Percentiles rank a stretch among this genome's conserved stretches.
phyloP scores from a whole-genome alignment of 2,113 vertebrate species.

The Serinus canaria region DNA sequence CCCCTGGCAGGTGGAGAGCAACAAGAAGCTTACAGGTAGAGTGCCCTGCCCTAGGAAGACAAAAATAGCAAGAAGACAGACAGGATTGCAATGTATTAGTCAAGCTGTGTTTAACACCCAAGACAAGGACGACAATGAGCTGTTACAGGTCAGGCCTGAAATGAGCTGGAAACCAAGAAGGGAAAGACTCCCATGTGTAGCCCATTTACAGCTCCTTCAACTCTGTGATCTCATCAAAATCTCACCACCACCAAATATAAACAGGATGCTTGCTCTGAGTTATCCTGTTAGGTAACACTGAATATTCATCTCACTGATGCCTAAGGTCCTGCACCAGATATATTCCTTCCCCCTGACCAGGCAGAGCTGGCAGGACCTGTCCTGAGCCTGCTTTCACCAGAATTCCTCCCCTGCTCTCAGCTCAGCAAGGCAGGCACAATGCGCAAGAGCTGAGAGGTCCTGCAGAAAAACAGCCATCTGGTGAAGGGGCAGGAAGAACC shows the following conservation, averaged over 20 bases:
- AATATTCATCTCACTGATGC: not conserved
- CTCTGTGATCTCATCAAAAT: not conserved
- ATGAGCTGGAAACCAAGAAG: not conserved
- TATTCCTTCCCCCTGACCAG: fast-evolving
- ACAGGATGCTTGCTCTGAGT: not conserved
- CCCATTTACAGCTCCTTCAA: not conserved
- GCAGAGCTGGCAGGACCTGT: not conserved
- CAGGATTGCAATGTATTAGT: not conserved
- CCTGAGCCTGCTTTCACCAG: not conserved
- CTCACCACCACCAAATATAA: not conserved
- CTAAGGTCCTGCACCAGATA: not conserved
- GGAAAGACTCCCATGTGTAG: not conserved
- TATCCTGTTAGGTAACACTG: not conserved
- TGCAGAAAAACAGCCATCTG: slow-evolving; percentile 49
- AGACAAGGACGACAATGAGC: not conserved
- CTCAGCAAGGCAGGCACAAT: not conserved
- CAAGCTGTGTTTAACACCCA: not conserved
- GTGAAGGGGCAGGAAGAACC: slow-evolving; percentile 56
- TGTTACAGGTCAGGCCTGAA: not conserved
- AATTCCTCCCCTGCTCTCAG: not conserved
- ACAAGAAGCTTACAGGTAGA: slow-evolving; percentile 12
- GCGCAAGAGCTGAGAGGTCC: not conserved
- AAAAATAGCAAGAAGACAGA: slow-evolving; percentile 19
- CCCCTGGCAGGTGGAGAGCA: not conserved
- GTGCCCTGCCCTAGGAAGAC: not conserved